phyloP scores from a whole-genome alignment of 2,113 vertebrate genomes.

The Elgaria multicarinata region DNA sequence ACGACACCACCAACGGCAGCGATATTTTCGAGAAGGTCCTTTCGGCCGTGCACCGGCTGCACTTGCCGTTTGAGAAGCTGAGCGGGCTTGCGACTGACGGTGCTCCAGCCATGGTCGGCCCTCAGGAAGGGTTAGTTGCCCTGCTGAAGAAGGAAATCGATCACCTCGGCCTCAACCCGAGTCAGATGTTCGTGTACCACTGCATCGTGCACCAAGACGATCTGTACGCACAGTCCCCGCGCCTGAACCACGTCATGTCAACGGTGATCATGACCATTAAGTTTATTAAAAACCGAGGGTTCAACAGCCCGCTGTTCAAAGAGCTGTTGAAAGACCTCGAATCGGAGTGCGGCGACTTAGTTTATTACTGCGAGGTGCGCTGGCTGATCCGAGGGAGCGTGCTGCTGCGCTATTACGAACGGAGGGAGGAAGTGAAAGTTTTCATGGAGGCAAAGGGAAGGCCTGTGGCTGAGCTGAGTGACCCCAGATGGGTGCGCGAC shows the following conservation, averaged over 20 bases:
- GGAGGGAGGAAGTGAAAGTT: conserved; percentile 42
- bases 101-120: conserved; percentile 35
- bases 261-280: conserved; percentile 38
- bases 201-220: conserved; percentile 55
- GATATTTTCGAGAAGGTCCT: conserved; percentile 40
- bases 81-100: conserved; percentile 39
- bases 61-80: conserved; percentile 39
- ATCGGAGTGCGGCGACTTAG: conserved; percentile 46
- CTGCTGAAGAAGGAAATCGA: conserved; percentile 44
- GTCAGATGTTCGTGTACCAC: conserved; percentile 28
- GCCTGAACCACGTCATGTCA: conserved; percentile 21
- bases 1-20: conserved; percentile 32
- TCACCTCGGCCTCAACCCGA: conserved; percentile 13
- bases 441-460: conserved; percentile 53
- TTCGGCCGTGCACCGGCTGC: conserved; percentile 9
- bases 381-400: conserved; percentile 30
- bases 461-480: conserved; percentile 45
- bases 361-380: conserved; percentile 50
- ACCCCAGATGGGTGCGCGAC: conserved; percentile 54
- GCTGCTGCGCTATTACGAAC: conserved; percentile 50
- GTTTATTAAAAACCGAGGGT: conserved; percentile 43
- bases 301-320: conserved; percentile 37
- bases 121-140: conserved; percentile 43
- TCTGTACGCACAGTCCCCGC: conserved; percentile 42
- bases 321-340: conserved; percentile 45